Conservation (phyloP, 2,888 invertebrate species). For the Minunthozetes semirufus region DNA sequence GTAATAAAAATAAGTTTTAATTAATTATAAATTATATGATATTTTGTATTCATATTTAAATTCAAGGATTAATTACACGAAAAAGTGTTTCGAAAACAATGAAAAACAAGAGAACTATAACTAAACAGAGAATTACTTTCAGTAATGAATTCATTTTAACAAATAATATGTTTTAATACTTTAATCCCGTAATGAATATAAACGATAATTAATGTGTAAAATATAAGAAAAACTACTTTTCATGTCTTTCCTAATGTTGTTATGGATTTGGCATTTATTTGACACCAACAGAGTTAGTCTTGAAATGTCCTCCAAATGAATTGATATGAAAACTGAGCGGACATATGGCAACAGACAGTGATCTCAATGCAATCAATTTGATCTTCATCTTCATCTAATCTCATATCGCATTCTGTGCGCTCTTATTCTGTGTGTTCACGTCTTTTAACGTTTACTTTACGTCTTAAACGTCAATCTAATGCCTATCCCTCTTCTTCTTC, state of each 20-base stretch:
- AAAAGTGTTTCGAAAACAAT: too few relatives aligned
- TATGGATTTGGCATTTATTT: background rate
- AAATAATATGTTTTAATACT: background rate
- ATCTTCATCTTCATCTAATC: background rate
- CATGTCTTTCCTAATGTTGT: background rate
- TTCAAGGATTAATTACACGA: too few relatives aligned
- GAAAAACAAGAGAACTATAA: too few relatives aligned
- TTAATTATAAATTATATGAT: too few relatives aligned
- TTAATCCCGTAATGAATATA: background rate
- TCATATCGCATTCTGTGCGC: background rate
- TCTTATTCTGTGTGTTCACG: background rate
- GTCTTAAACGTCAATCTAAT: slow-evolving; percentile 1
- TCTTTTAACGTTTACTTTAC: background rate
- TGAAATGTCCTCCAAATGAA: too few relatives aligned
- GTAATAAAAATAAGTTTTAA: too few relatives aligned
- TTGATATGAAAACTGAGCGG: too few relatives aligned
- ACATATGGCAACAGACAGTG: background rate
- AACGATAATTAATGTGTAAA: too few relatives aligned
- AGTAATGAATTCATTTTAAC: background rate
- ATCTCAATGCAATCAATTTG: background rate
- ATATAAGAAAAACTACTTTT: background rate
- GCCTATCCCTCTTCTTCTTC: background rate
- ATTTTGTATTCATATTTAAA: too few relatives aligned
- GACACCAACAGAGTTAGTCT: too few relatives aligned
- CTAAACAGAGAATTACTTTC: too few relatives aligned